Conservation (phyloP, 2,113 vertebrate species). For the Athene cunicularia region DNA sequence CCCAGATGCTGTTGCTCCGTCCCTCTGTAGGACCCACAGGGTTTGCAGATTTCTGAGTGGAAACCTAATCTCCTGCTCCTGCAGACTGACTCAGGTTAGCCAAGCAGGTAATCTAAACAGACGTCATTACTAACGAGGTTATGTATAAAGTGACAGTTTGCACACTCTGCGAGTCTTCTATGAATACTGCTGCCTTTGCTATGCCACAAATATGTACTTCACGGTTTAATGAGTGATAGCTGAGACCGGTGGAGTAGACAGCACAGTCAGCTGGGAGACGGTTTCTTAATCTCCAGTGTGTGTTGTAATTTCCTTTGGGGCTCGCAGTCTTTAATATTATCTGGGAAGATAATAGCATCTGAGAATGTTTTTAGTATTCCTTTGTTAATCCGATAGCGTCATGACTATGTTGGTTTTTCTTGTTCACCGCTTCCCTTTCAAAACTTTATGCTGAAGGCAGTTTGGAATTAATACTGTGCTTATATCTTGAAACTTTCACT, state of each 20-base stretch:
- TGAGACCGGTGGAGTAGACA: background rate
- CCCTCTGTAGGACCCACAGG: background rate
- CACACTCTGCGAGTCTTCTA: background rate
- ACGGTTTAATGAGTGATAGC: slow-evolving; percentile 8
- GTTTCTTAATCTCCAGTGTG: slow-evolving; percentile 17
- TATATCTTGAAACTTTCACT: background rate
- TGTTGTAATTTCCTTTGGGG: slow-evolving; percentile 22
- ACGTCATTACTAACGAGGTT: background rate
- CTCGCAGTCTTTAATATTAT: background rate
- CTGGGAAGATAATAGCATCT: background rate
- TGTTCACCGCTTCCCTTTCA: background rate
- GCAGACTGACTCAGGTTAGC: background rate
- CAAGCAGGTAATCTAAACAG: slow-evolving; percentile 2
- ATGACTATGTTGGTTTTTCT: background rate
- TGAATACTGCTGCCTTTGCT: background rate
- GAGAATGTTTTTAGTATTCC: background rate
- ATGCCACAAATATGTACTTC: background rate
- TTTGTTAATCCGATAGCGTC: background rate
- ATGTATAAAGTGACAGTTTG: background rate
- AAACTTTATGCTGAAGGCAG: background rate
- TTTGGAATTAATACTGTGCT: background rate
- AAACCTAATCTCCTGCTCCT: background rate
- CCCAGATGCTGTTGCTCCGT: background rate
- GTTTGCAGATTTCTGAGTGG: background rate
- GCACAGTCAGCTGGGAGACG: background rate